These are phyloP conservation scores for Xiphydria camelus DNA, from an alignment of 2,888 invertebrate genomes.

Conservation along the genomic window DNA sequence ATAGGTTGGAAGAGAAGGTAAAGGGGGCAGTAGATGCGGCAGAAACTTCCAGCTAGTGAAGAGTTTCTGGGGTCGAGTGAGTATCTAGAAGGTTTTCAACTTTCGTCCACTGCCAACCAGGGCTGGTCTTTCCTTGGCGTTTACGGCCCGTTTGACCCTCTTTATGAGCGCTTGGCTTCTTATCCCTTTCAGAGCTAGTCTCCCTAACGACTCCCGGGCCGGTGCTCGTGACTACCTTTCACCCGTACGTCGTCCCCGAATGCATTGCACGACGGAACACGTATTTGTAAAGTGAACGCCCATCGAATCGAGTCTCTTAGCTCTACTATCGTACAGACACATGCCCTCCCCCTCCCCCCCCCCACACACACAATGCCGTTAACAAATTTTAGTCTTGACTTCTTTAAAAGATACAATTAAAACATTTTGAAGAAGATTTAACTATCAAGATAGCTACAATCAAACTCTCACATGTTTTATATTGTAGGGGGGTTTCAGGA, in stretches of 20 bases:
- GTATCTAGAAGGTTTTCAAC: constrained; percentile 33
- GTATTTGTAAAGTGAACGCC: constrained; percentile 2
- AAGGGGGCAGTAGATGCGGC: too few species aligned
- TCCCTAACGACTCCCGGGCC: constrained; percentile 42
- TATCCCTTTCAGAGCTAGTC: constrained; percentile 44
- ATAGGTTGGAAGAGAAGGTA: too few species aligned
- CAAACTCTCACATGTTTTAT: too few species aligned
- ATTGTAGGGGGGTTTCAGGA: too few species aligned
- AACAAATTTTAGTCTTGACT: too few species aligned
- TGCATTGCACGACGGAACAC: constrained; percentile 9
- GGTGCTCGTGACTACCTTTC: constrained; percentile 16
- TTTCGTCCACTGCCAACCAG: constrained; percentile 33
- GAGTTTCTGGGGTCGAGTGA: too few species aligned
- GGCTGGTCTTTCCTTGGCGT: constrained; percentile 36
- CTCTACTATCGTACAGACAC: too few species aligned
- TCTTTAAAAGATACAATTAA: too few species aligned
- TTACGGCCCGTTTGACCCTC: constrained; percentile 50
- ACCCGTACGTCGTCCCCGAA: constrained; percentile 9
- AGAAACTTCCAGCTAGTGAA: too few species aligned
- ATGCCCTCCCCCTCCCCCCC: not conserved
- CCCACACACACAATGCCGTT: not conserved
- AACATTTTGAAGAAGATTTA: too few species aligned
- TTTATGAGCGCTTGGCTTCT: constrained; percentile 48
- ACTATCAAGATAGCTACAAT: too few species aligned
- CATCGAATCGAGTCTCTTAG: too few species aligned